A percentile compares a stretch with the other conserved stretches of the same genome.
Evolutionary conservation across 2,797 vertebrate genomes (phyloP).

Genomic region (Darevskia mixta): DNA sequence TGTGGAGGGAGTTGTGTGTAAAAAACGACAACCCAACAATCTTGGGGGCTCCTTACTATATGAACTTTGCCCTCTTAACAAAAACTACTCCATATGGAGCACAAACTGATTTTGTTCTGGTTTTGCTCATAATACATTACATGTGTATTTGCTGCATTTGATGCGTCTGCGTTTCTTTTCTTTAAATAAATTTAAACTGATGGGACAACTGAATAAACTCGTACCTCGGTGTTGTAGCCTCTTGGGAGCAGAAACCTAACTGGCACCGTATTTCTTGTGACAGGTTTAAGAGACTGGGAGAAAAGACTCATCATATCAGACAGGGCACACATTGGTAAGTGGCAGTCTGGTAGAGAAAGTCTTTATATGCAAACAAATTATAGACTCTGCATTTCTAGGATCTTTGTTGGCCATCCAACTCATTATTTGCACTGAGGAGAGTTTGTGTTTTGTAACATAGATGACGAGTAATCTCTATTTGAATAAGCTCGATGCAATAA

Average conservation of each 20-base stretch:
- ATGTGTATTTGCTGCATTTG: background rate
- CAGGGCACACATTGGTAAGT: conserved; percentile 94
- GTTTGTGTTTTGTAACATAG: background rate
- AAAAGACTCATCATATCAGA: conserved; percentile 97
- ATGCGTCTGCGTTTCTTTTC: background rate
- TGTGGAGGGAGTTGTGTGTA: background rate
- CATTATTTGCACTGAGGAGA: background rate
- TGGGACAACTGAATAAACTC: conserved; percentile 9
- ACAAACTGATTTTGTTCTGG: background rate
- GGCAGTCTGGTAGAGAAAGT: background rate
- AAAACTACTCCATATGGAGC: background rate
- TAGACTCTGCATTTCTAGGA: background rate
- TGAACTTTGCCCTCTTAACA: background rate
- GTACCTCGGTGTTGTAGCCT: background rate
- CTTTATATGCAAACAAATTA: background rate
- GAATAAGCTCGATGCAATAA: background rate
- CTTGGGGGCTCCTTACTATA: background rate
- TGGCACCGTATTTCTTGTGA: conserved; percentile 17
- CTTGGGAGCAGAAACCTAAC: background rate
- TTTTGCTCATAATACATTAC: background rate
- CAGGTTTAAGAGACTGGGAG: conserved; percentile 98
- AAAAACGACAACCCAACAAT: too few species aligned
- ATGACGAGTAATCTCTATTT: background rate
- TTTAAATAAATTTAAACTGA: background rate
- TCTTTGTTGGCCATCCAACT: background rate